Percentiles rank a stretch among this genome's conserved stretches.
Conservation (phyloP, 1,140 invertebrate genomes). For the Linepithema humile region DNA sequence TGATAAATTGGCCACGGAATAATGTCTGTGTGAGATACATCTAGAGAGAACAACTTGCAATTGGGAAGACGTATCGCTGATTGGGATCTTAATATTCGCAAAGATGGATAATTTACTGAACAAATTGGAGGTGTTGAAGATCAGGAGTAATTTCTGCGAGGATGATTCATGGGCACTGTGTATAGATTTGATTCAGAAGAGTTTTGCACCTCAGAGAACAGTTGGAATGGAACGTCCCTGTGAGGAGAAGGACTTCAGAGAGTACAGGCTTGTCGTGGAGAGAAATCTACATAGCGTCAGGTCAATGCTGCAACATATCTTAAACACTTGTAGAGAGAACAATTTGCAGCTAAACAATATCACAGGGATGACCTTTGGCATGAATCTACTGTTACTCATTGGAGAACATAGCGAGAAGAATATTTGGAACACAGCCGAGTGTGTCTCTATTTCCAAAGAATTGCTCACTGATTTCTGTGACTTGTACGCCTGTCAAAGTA, state of each 20-base stretch:
- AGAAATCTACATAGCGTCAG: conserved; percentile 74
- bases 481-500: conserved; percentile 67
- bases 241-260: conserved; percentile 77
- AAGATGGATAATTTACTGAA: conserved; percentile 62
- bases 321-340: conserved; percentile 30
- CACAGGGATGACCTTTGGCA: conserved; percentile 50
- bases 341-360: conserved; percentile 35
- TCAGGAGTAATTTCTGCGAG: conserved; percentile 25
- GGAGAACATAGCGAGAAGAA: conserved; percentile 80
- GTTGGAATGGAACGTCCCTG: conserved; percentile 71
- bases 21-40: not conserved
- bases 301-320: conserved; percentile 68
- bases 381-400: conserved; percentile 77
- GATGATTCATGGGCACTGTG: conserved; percentile 71
- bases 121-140: conserved; percentile 54
- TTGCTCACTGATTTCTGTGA: conserved; percentile 69
- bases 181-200: conserved; percentile 66
- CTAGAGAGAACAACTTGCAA: not conserved
- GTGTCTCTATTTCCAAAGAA: conserved; percentile 65
- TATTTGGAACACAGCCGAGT: conserved; percentile 77
- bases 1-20: not conserved
- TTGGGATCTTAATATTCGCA: not conserved
- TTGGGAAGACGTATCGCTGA: too few relatives aligned
- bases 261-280: conserved; percentile 72
- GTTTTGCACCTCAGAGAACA: conserved; percentile 71